Evolutionary conservation across 2,888 invertebrate genomes (phyloP), one percentile per base, ranked within the genome.

Genomic region (Philereme vetulata): DNA sequence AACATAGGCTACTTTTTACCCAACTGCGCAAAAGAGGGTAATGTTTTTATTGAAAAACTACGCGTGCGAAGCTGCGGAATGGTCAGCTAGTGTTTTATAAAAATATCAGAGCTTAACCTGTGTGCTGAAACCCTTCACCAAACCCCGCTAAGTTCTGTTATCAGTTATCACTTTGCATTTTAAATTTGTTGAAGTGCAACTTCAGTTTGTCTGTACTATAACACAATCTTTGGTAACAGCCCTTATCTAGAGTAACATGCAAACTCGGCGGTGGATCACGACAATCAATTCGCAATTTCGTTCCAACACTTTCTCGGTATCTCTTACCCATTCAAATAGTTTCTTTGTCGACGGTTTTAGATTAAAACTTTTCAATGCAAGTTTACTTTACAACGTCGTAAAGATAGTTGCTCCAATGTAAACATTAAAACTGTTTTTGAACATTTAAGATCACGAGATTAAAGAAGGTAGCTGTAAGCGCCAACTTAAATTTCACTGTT

Each of bases 231-330:
- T 50, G 52, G 50, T 10, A 43, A 52, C 53, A 42, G 55, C 79
- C 80, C 81, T 88, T 90, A 88, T 88, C 89, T 84, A 71, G 75
- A 78, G 79, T 79, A 82, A 86, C 86, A 90, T 87, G 88, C 87
- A 84, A 88, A 86, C 82, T 82, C 71, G 65, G 69, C 74, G 66
- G 64, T 69, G 80, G 75, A 84, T 81, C 80, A 78, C 78, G 74
- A 81, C 81, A 81, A 85, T 85, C 82, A 83, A 86, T 86, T 82
- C 72, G 72, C 77, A 74, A 78, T 78, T 80, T 77, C 67, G 70
- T 74, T 72, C 71, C 70, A 72, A 74, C 73, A 68, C 72, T 67
- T 72, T 72, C 70, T 62, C 60, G 62, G 51, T 67, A 67, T 51
- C 58, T 55, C 50, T 55, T 53, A 61, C 52, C 50, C 45, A 56